These are phyloP conservation scores for Glyptemys insculpta DNA, from an alignment of 2,797 vertebrate genomes.

Conservation along the genomic window DNA sequence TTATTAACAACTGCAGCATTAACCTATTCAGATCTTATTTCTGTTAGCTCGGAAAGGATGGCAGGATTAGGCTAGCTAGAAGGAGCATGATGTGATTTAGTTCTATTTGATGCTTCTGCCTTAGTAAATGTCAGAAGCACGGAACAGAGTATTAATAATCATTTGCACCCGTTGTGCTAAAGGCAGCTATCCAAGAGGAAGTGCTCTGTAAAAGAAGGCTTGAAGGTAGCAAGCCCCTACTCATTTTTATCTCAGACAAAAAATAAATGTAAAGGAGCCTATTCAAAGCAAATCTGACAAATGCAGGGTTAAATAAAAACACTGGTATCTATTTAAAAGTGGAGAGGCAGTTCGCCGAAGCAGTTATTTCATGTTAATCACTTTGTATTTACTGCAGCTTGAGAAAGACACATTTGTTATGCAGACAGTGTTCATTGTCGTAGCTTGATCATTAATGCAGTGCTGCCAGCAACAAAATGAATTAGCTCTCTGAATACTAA, in stretches of 20 bases:
- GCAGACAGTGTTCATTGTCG: conserved; percentile 82
- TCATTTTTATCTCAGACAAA: neutral
- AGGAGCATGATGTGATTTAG: conserved; percentile 55
- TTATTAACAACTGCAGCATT: conserved; percentile 42
- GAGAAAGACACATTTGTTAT: conserved; percentile 83
- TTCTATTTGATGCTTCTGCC: conserved; percentile 72
- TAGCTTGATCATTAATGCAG: conserved; percentile 79
- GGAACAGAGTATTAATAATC: conserved; percentile 72
- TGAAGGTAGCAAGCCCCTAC: neutral
- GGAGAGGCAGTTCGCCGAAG: conserved; percentile 69
- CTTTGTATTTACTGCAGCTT: conserved; percentile 79
- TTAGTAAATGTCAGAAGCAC: conserved; percentile 77
- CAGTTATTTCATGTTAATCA: conserved; percentile 80
- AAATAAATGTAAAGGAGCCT: neutral
- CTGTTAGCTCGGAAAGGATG: conserved; percentile 29
- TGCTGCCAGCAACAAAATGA: conserved; percentile 78
- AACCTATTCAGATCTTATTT: conserved; percentile 56
- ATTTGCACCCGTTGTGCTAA: conserved; percentile 67
- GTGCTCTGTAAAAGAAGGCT: neutral
- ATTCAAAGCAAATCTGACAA: conserved; percentile 40
- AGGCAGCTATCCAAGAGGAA: conserved; percentile 46
- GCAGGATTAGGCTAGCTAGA: conserved; percentile 52
- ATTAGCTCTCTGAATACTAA: conserved; percentile 81
- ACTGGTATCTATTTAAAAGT: conserved; percentile 66
- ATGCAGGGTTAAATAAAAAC: conserved; percentile 71